Conservation (phyloP, 2,797 vertebrate species). For the Florisuga fusca region DNA sequence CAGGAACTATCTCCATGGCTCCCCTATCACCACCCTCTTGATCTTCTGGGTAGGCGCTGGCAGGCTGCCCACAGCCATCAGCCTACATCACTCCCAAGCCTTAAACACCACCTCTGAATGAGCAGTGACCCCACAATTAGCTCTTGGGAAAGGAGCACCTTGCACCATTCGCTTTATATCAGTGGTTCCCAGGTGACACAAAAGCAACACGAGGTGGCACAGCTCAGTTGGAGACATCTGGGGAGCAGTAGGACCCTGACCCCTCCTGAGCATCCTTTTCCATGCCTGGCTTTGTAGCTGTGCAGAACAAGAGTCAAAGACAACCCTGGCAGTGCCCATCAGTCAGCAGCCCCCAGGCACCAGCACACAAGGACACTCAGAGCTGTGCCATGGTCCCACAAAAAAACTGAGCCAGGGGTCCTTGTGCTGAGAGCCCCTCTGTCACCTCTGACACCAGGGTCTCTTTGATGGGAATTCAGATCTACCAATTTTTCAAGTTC, state of each 20-base stretch:
- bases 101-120: neutral
- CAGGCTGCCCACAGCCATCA: neutral
- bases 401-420: neutral
- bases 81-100: neutral
- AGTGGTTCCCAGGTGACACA: neutral
- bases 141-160: neutral
- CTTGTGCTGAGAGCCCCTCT: fast-evolving
- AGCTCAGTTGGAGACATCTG: neutral
- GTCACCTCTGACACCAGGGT: neutral
- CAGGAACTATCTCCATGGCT: neutral
- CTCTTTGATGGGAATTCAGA: neutral
- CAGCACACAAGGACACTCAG: neutral
- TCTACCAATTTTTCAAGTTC: neutral
- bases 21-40: neutral
- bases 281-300: fast-evolving
- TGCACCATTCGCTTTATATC: neutral
- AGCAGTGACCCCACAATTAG: neutral
- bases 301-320: neutral
- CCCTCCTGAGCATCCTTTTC: neutral
- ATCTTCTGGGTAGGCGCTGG: neutral
- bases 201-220: neutral
- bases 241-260: neutral
- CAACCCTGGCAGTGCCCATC: neutral
- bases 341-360: neutral
- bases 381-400: fast-evolving